Evolutionary conservation across 2,888 invertebrate species (phyloP).

Genomic region (Drosophila ochracea): DNA sequence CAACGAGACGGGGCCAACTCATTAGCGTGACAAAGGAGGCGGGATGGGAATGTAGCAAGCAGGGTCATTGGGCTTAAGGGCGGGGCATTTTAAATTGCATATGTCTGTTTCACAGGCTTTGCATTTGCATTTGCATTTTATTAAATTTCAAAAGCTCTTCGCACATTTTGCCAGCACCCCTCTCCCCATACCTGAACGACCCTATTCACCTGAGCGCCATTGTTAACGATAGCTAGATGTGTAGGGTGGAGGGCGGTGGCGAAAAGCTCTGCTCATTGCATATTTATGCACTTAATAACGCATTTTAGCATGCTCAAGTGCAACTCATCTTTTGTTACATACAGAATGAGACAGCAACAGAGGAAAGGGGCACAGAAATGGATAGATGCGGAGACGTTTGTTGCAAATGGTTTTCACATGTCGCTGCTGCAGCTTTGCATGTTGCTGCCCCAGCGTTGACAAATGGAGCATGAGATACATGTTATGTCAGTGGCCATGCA

Average conservation of each 20-base stretch:
- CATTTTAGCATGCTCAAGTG: slow-evolving; percentile 80
- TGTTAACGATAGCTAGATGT: slow-evolving; percentile 42
- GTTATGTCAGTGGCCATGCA: slow-evolving; percentile 52
- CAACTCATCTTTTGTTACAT: slow-evolving; percentile 78
- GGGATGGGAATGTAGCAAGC: background rate
- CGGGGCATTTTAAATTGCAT: slow-evolving; percentile 44
- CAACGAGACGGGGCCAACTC: slow-evolving; percentile 55
- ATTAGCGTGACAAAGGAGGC: slow-evolving; percentile 60
- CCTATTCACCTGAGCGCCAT: slow-evolving; percentile 65
- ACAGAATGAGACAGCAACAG: slow-evolving; percentile 8
- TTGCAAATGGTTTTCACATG: slow-evolving; percentile 53
- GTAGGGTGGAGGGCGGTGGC: background rate
- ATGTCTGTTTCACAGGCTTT: slow-evolving; percentile 67
- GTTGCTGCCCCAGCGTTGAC: slow-evolving; percentile 46
- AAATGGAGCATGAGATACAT: slow-evolving; percentile 72
- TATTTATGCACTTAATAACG: slow-evolving; percentile 82
- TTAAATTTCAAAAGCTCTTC: slow-evolving; percentile 77
- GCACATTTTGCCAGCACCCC: slow-evolving; percentile 38
- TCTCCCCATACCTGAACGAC: slow-evolving; percentile 19
- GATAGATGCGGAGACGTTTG: slow-evolving; percentile 1
- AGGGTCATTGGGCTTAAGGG: slow-evolving; percentile 14
- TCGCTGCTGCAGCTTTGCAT: slow-evolving; percentile 6
- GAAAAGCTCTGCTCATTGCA: slow-evolving; percentile 61
- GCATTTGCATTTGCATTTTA: slow-evolving; percentile 80
- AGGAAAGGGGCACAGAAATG: slow-evolving; percentile 4